Evolutionary conservation across 2,113 vertebrate genomes (phyloP).

Genomic region (Merops nubicus): DNA sequence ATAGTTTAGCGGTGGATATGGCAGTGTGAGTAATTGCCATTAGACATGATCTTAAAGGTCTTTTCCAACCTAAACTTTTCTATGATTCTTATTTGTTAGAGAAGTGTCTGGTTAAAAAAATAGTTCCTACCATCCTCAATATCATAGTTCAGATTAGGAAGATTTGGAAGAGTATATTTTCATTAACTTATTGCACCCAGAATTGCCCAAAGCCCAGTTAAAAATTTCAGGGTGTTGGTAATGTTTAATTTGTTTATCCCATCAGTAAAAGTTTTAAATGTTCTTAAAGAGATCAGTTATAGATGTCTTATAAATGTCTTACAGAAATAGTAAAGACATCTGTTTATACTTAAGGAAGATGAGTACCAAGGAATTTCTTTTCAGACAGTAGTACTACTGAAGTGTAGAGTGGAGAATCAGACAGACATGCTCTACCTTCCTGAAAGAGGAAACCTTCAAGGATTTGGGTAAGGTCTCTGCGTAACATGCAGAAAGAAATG

Average conservation of each 20-base stretch:
- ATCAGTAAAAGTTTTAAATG: neutral
- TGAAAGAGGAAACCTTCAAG: neutral
- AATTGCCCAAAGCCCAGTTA: neutral
- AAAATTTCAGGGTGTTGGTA: neutral
- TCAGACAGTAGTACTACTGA: neutral
- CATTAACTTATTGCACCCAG: neutral
- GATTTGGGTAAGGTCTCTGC: neutral
- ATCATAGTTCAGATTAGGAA: neutral
- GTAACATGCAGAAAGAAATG: neutral
- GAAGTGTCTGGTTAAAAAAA: neutral
- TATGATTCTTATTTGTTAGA: neutral
- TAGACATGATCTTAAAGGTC: neutral
- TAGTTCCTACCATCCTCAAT: neutral
- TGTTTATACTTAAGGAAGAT: neutral
- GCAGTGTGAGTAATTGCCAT: fast-evolving
- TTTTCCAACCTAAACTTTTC: neutral
- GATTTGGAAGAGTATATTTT: neutral
- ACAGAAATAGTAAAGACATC: neutral
- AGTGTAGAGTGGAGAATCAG: neutral
- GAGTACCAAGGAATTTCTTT: neutral
- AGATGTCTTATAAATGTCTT: neutral
- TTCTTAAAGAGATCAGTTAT: neutral
- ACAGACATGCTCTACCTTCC: neutral
- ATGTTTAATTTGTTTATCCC: neutral
- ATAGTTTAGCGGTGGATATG: neutral